Base-by-base conservation (phyloP, 2,888 invertebrate species). In the Brassicogethes aeneus region DNA sequence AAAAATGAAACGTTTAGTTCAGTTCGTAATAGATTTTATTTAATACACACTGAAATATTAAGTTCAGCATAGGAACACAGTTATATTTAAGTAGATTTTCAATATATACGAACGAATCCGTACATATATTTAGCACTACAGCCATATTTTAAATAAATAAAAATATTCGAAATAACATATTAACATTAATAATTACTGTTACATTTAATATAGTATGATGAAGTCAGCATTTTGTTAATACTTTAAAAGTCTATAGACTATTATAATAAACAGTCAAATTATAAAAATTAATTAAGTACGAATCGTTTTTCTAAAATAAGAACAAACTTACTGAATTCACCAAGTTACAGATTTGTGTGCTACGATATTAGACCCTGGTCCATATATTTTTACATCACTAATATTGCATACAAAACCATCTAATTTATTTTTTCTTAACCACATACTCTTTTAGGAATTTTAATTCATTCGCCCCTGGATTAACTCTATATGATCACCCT, bases 21-120 rank as follows among this genome's bases (percentile, higher is more conserved):
- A 34, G 15, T 17, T 40, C 59, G 61, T 61, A 64, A 64, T 65
- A 61, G 61, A 62, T 62, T 62, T 64, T 59, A 63, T 62, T 64
- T 62, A 64, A 64, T 64, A 66, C 64, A 65, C 65, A 66, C 65
- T 65, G 65, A 66, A 62, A 60, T 57, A 56, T 61, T 23, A 63
- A 63, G 62, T 64, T 66, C 60, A 59, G 62, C 61, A 65, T 64
- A 65, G 65, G 65, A 65, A 65, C 65, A 64, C 65, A 60, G 58
- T 60, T 56, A 62, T 61, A 59, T 56, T 32, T 58, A 61, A 60
- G 57, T 57, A 58, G 51, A 54, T 61, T 32, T 32, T 62, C 59
- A 61, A 64, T 63, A 61, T 63, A 56, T 65, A 64, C 59, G 59
- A 63, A 64, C 61, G 56, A 32, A 8, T 32, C 59, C 61, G 59